Base-by-base conservation (phyloP, 1,140 invertebrate species). In the Zaprionus capensis region DNA sequence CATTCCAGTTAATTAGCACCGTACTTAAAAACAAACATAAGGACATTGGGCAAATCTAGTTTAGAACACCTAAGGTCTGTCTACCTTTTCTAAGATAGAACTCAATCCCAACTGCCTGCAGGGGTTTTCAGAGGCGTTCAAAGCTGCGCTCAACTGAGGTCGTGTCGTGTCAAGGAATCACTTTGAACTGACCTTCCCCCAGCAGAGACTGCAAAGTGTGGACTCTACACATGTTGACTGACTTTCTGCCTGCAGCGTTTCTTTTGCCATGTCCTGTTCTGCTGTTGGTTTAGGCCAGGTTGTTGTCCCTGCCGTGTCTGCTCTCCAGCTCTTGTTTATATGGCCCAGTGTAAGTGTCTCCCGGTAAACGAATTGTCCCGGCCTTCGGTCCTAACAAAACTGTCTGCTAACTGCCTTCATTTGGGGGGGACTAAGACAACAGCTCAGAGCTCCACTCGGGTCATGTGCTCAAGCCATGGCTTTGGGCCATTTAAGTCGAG, bases 401-500 rank as follows among this genome's bases (percentile, higher is more conserved):
- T 70, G 65, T 28, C 65, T 69, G 65, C 38, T 74, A 74, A 74
- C 57, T 62, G 65, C 57, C 65, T 34, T 49, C 58, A 62, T 75
- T 75, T 70, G 41, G 28, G 7, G 31, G 20, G 63, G 71, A 51
- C 64, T 67, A 68, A 63, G 64, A 34, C 57, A 78, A 68, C 44
- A 72, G 74, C 51, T 65, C 20, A 1, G 17, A 61, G 62, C 65
- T 6, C 55, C 36, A 26, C 9, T 17, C 44, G 44, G 41, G 44
- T 55, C 63, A 31, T 41, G 46, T 56, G 22, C 46, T 20, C 22
- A 17, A 38, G 70, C 31, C 26, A n/a, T 17, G n/a, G 71, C 49
- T 36, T 7, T 26, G 49, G 58, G 66, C 57, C 66, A 64, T 71
- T 83, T 77, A 55, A 70, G 80, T 64, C 31, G 81, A 70, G 77